Evolutionary conservation across 2,888 invertebrate genomes (phyloP).

Genomic region (Fragum whitleyi): DNA sequence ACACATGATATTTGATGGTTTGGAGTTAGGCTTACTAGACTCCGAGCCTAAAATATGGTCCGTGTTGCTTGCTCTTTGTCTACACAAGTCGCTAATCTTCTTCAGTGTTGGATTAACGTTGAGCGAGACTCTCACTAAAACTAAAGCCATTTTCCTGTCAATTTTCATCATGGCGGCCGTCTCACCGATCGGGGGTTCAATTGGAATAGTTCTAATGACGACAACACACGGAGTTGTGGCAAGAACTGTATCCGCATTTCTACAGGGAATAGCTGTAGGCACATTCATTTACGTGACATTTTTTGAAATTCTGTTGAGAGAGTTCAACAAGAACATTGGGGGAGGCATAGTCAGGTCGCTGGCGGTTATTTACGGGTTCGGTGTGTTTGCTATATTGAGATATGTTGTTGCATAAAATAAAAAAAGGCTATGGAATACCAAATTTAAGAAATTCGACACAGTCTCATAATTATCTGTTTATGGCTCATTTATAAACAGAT

Average conservation of each 20-base stretch:
- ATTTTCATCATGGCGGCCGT: slow-evolving; percentile 24
- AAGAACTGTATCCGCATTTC: slow-evolving; percentile 14
- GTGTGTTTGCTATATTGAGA: slow-evolving; percentile 24
- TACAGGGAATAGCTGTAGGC: slow-evolving; percentile 27
- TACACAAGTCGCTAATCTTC: slow-evolving; percentile 87
- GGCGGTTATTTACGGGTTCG: slow-evolving; percentile 32
- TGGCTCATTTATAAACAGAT: no score
- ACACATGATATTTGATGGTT: slow-evolving; percentile 87
- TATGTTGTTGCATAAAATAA: neutral
- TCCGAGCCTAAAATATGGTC: slow-evolving; percentile 77
- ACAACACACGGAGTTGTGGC: neutral
- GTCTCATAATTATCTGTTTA: no score
- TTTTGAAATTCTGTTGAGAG: slow-evolving; percentile 38
- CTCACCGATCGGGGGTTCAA: slow-evolving; percentile 24
- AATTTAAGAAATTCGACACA: no score
- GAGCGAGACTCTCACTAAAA: slow-evolving; percentile 25
- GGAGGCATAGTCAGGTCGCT: slow-evolving; percentile 17
- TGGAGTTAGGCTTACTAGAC: slow-evolving; percentile 87
- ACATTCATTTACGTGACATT: slow-evolving; percentile 53
- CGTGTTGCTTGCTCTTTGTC: slow-evolving; percentile 85
- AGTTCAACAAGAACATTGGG: slow-evolving; percentile 12
- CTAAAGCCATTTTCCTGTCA: slow-evolving; percentile 25
- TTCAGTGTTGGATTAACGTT: slow-evolving; percentile 68
- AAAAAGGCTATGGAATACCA: no score
- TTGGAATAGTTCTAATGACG: slow-evolving; percentile 21